phyloP scores from a whole-genome alignment of 2,113 vertebrate genomes.

The Erythrolamprus reginae region DNA sequence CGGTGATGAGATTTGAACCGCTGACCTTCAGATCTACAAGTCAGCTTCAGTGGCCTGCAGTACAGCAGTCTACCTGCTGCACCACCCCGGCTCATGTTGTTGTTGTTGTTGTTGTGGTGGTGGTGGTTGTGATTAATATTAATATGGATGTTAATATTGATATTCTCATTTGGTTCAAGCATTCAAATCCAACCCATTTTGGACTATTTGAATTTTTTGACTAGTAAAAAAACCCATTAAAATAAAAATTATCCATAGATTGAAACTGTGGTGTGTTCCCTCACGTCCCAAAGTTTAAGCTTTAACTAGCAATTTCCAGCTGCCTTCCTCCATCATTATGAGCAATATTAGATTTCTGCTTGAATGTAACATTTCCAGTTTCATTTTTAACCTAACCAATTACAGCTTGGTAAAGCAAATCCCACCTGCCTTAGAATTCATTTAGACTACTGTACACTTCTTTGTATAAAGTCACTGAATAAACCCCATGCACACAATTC shows the following conservation, averaged over 20 bases:
- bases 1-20: no score
- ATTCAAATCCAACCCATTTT: not conserved
- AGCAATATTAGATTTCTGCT: not conserved
- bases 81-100: no score
- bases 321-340: not conserved
- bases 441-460: conserved; percentile 13
- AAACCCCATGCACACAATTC: conserved; percentile 33
- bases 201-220: not conserved
- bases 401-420: not conserved
- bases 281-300: not conserved
- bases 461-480: conserved; percentile 35
- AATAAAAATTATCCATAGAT: not conserved
- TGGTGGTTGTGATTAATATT: no score
- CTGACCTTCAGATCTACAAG: no score
- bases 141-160: no score
- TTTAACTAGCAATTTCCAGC: not conserved
- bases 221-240: not conserved
- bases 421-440: rapidly evolving
- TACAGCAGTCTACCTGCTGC: no score
- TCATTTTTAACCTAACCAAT: not conserved
- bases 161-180: not conserved
- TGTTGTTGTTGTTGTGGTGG: no score
- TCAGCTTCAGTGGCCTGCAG: no score
- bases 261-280: not conserved
- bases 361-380: not conserved